Evolutionary conservation across 92 coral and sea anemone genomes (phyloP), one percentile per base, ranked within the genome.

Genomic region (Hydrozoanthus gracilis): DNA sequence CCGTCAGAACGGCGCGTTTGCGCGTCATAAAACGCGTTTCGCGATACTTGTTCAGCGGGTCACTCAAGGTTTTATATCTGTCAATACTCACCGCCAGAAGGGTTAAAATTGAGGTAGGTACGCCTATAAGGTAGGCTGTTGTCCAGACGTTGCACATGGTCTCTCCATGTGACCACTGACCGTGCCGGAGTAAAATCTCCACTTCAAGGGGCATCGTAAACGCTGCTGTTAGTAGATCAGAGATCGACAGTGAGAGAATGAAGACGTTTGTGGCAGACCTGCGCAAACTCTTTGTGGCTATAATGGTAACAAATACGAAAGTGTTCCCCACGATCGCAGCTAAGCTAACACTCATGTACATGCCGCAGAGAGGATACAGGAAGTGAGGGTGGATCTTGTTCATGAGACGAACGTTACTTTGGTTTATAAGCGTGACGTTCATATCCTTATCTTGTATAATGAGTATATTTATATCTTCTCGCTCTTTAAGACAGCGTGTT

Each of bases 51-150:
- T 89, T 94, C 70, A 96, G 82, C 10, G 99, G 99, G 54, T 92
- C 95, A 27, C 93, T 89, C 13, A 96, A 93, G 65, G 94, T 90
- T 89, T 96, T 95, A 89, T 95, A 96, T 9, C 99, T 95, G 56
- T 96, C 99, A 5, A 92, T 91, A 89, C 98, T 96, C 67, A 94
- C 96, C 27, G 92, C 97, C 16, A 95, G 88, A 44, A 94, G 94
- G 91, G 94, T 96, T 91, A 95, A 86, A 51, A 96, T 95, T 0
- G 99, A 96, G 5, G 96, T 94, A 68, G 98, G 99, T n/a, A 96
- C 98, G 7, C 94, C 92, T 78, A 93, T 87, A 9, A 96, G 92
- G 82, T 96, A 96, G 27, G 93, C 87, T 3, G 96, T 93, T 2
- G 99, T 96, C 99, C 99, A 96, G 8, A 88, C 88, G 18, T 91